phyloP scores from a whole-genome alignment of 35 echinoderm and acorn worm species.

The Ptychodera flava region DNA sequence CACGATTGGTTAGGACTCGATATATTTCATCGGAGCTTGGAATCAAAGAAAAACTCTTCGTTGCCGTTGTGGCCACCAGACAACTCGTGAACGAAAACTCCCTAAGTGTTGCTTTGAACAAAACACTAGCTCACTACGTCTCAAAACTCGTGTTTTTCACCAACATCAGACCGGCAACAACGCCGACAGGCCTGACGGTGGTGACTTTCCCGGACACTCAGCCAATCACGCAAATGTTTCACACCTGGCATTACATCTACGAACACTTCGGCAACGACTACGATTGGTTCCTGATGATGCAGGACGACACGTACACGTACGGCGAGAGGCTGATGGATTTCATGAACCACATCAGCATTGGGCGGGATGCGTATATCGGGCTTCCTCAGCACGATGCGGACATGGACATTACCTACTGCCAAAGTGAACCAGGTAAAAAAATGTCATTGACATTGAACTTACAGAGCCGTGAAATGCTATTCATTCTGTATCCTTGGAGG shows the following conservation, averaged over 20 bases:
- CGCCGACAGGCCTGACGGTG: conserved; percentile 51
- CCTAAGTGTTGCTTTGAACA: conserved; percentile 82
- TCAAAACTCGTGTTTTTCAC: conserved; percentile 82
- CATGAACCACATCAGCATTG: conserved; percentile 84
- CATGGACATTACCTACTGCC: conserved; percentile 92
- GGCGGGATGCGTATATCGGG: conserved; percentile 82
- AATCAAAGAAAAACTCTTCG: conserved; percentile 93
- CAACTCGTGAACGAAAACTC: conserved; percentile 71
- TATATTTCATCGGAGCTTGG: conserved; percentile 70
- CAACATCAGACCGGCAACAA: conserved; percentile 29
- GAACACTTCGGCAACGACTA: conserved; percentile 71
- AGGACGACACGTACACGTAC: conserved; percentile 73
- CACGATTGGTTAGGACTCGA: conserved; percentile 52
- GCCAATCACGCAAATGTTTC: conserved; percentile 59
- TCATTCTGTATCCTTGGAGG: too few relatives aligned
- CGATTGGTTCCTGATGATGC: conserved; percentile 86
- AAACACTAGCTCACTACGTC: conserved; percentile 74
- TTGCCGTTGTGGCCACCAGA: conserved; percentile 68
- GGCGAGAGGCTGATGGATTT: conserved; percentile 69
- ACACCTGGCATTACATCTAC: conserved; percentile 90
- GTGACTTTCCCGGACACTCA: conserved; percentile 62
- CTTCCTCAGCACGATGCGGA: conserved; percentile 62
- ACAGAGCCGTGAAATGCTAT: too few relatives aligned
- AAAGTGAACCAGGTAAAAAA: conserved; percentile 76
- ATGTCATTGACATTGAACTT: too few relatives aligned